Conservation (phyloP, 92 coral and sea anemone species). For the Pocillopora grandis region DNA sequence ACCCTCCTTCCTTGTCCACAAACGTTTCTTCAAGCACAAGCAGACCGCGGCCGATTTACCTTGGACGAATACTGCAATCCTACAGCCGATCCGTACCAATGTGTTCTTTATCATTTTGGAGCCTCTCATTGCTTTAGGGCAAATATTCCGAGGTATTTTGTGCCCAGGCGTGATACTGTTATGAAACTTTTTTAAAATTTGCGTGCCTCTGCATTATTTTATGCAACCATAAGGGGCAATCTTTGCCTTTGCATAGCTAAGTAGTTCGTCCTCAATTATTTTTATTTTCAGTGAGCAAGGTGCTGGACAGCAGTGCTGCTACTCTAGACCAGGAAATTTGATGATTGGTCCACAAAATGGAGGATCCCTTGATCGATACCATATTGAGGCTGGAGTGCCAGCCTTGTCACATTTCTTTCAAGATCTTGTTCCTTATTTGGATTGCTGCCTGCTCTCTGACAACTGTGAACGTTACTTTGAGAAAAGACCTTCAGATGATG, state of each 20-base stretch:
- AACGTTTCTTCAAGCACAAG: constrained; percentile 65
- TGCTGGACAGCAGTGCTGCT: constrained; percentile 83
- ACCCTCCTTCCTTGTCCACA: constrained; percentile 57
- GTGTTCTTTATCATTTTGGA: constrained; percentile 49
- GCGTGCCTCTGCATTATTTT: too few relatives aligned
- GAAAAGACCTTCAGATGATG: constrained; percentile 80
- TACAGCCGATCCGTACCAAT: constrained; percentile 10
- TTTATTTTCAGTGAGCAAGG: constrained; percentile 40
- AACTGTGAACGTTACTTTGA: constrained; percentile 63
- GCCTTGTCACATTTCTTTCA: constrained; percentile 70
- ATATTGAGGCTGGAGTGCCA: constrained; percentile 61
- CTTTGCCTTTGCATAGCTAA: not conserved
- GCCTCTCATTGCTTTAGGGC: constrained; percentile 67
- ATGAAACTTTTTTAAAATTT: too few relatives aligned
- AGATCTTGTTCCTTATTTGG: constrained; percentile 75
- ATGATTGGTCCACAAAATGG: constrained; percentile 64
- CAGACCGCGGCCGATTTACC: constrained; percentile 70
- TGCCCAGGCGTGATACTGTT: too few relatives aligned
- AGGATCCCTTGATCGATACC: constrained; percentile 75
- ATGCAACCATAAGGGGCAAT: too few relatives aligned
- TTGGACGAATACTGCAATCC: constrained; percentile 53
- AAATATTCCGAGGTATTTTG: constrained; percentile 55
- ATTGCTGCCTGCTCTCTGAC: constrained; percentile 65
- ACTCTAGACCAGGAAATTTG: constrained; percentile 66
- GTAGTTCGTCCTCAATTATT: not conserved